Percentiles rank a stretch among this genome's conserved stretches.
phyloP scores from a whole-genome alignment of 2,113 vertebrate genomes.

The Hystrix cristata region DNA sequence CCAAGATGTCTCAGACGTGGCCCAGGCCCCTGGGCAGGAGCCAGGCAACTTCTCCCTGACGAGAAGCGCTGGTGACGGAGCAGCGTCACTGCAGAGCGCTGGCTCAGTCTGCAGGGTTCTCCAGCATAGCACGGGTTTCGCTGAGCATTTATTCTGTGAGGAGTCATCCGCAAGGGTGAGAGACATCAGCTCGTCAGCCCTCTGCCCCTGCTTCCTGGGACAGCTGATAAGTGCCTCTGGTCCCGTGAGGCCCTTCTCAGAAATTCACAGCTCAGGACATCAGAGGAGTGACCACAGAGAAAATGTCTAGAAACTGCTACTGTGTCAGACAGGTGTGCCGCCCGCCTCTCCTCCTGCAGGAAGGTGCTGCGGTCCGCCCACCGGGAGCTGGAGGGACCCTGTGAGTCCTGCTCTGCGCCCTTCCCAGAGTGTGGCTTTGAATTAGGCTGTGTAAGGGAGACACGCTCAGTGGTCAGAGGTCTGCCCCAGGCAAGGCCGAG shows the following conservation, averaged over 20 bases:
- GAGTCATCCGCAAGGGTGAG: accelerated
- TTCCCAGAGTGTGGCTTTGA: background rate
- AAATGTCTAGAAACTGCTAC: background rate
- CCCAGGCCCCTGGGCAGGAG: background rate
- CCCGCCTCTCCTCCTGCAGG: too few species aligned
- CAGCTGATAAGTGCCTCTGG: background rate
- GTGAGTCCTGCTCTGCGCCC: background rate
- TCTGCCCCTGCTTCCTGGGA: accelerated
- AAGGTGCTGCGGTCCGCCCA: background rate
- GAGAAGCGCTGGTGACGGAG: background rate
- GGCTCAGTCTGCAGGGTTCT: background rate
- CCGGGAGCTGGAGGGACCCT: background rate
- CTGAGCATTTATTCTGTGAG: background rate
- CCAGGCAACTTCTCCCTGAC: too few species aligned
- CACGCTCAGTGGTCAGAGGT: too few species aligned
- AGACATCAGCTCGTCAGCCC: accelerated
- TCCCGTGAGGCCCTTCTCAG: accelerated
- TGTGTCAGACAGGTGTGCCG: accelerated
- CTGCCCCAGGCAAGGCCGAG: background rate
- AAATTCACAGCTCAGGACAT: background rate
- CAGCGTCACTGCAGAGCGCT: background rate
- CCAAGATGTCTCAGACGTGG: background rate
- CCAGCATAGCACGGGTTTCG: background rate
- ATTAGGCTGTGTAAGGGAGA: too few species aligned
- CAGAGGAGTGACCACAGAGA: background rate